Evolutionary conservation across 1,140 invertebrate genomes (phyloP).

Genomic region (Cherax destructor): DNA sequence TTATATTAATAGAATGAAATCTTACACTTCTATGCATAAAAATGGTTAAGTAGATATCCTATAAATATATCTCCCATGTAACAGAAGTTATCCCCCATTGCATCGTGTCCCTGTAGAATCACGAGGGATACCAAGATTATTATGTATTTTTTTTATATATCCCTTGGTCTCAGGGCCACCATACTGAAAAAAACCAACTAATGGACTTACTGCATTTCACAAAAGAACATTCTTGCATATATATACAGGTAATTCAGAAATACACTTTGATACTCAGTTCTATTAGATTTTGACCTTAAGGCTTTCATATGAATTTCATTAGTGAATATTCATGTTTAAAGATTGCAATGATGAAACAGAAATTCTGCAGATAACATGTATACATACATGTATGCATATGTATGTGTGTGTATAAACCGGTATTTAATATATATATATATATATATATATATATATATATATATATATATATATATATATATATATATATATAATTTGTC

Average conservation of each 20-base stretch:
- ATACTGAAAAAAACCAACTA: not conserved
- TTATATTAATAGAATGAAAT: slow-evolving; percentile 66
- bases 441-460: slow-evolving; percentile 14
- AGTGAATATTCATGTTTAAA: not conserved
- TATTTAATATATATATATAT: not conserved
- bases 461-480: slow-evolving; percentile 36
- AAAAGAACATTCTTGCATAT: slow-evolving; percentile 36
- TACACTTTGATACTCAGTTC: not conserved
- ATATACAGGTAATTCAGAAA: not conserved
- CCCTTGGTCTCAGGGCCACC: not conserved
- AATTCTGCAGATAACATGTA: too few species aligned
- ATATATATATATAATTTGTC: slow-evolving; percentile 8
- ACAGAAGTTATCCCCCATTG: slow-evolving; percentile 16
- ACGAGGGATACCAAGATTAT: not conserved
- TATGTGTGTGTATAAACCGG: too few species aligned
- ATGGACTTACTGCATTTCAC: slow-evolving; percentile 21
- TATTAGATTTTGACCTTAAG: not conserved
- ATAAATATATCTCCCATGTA: slow-evolving; percentile 52
- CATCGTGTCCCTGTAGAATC: not conserved
- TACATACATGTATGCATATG: too few species aligned
- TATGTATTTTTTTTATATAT: not conserved
- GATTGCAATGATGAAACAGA: too few species aligned
- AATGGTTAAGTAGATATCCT: slow-evolving; percentile 65
- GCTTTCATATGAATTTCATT: not conserved
- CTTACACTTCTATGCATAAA: slow-evolving; percentile 66